Conservation (phyloP, 2,888 invertebrate species). For the Caenorhabditis panamensis region DNA sequence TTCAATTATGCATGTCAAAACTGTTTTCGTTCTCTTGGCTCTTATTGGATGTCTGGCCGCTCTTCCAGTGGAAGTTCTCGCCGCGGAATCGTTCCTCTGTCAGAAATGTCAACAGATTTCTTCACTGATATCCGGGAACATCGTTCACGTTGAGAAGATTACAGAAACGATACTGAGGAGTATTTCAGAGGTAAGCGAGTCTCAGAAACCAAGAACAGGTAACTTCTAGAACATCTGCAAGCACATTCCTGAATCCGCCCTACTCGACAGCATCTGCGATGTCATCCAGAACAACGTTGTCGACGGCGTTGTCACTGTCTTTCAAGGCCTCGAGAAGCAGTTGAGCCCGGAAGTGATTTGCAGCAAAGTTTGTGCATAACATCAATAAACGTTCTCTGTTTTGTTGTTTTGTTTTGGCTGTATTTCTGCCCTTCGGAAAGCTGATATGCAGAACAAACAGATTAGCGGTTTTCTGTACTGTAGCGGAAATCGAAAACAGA, state of each 20-base stretch:
- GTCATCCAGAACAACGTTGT: conserved; percentile 10
- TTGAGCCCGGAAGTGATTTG: conserved; percentile 5
- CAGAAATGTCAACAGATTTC: conserved; percentile 11
- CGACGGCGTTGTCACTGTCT: conserved; percentile 10
- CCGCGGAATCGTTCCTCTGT: neutral
- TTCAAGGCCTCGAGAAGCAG: conserved; percentile 7
- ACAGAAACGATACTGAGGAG: neutral
- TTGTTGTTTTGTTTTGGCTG: neutral
- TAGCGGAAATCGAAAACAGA: conserved; percentile 11
- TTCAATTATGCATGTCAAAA: neutral
- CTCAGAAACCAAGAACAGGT: too few species aligned
- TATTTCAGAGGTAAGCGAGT: neutral
- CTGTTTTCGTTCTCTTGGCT: neutral
- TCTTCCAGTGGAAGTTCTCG: neutral
- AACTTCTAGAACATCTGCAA: neutral
- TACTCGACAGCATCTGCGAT: conserved; percentile 7
- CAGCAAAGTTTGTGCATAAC: conserved; percentile 1
- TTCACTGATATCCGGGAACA: neutral
- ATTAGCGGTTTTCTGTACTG: neutral
- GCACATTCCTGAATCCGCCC: neutral
- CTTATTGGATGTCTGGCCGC: neutral
- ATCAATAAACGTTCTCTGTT: conserved; percentile 2
- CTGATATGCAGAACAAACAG: conserved; percentile 16
- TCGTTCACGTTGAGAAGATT: conserved; percentile 10
- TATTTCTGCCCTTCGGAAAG: too few species aligned